These are phyloP conservation scores for Corythoichthys haematopterus DNA, from an alignment of 2,113 vertebrate species.

Conservation along the genomic window DNA sequence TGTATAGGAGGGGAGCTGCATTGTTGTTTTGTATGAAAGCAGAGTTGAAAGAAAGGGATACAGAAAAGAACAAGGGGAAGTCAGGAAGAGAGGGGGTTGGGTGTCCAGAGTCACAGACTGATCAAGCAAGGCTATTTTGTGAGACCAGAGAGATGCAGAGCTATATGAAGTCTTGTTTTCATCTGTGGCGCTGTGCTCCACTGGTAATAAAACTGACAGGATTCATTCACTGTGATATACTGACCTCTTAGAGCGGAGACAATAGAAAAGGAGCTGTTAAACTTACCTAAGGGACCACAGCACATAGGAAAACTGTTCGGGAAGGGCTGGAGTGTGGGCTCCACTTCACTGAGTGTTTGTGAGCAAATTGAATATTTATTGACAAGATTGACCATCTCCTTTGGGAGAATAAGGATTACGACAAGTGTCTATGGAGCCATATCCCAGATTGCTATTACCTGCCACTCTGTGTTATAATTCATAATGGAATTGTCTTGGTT, in stretches of 20 bases:
- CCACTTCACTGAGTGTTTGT: neutral
- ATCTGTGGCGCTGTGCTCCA: slow-evolving; percentile 70
- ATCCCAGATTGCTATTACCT: slow-evolving; percentile 50
- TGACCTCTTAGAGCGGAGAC: slow-evolving; percentile 77
- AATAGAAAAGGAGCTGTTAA: slow-evolving; percentile 80
- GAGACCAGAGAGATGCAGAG: slow-evolving; percentile 67
- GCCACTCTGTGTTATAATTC: slow-evolving; percentile 28
- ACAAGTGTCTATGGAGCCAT: slow-evolving; percentile 42
- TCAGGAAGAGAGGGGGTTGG: slow-evolving; percentile 17
- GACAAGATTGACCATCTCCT: slow-evolving; percentile 62
- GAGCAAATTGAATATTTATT: slow-evolving; percentile 72
- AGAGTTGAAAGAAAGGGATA: slow-evolving; percentile 38
- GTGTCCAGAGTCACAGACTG: slow-evolving; percentile 65
- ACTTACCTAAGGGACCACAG: slow-evolving; percentile 74
- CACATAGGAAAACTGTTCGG: slow-evolving; percentile 41
- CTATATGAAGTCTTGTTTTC: slow-evolving; percentile 78
- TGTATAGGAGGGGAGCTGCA: slow-evolving; percentile 42
- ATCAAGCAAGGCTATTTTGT: slow-evolving; percentile 76
- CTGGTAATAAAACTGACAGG: slow-evolving; percentile 80
- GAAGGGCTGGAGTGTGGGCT: slow-evolving; percentile 13
- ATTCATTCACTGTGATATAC: slow-evolving; percentile 79
- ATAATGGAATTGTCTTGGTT: slow-evolving; percentile 1
- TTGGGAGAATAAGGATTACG: slow-evolving; percentile 42
- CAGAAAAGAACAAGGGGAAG: slow-evolving; percentile 35
- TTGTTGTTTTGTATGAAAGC: slow-evolving; percentile 60